Percentiles rank a stretch among this genome's conserved stretches.
phyloP scores from a whole-genome alignment of 1,140 invertebrate species.

The Eriosoma lanigerum region DNA sequence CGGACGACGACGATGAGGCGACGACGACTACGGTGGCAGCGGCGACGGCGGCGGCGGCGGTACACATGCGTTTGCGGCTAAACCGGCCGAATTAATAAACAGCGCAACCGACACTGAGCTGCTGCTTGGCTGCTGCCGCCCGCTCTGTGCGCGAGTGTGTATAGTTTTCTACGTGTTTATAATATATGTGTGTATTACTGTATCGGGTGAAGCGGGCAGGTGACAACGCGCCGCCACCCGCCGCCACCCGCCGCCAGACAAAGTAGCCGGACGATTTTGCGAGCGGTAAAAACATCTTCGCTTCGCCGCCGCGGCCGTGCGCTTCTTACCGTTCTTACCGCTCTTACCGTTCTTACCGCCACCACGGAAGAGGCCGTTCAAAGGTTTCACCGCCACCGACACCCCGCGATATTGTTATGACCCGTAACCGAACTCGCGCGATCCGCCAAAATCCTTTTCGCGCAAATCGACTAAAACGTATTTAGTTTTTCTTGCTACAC shows the following conservation, averaged over 20 bases:
- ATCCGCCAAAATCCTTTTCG: too few relatives aligned
- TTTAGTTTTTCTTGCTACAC: too few relatives aligned
- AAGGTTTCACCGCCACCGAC: neutral
- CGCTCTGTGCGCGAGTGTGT: conserved; percentile 3
- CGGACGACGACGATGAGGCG: neutral
- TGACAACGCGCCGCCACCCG: conserved; percentile 15
- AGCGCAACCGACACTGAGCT: conserved; percentile 43
- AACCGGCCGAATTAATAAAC: conserved; percentile 51
- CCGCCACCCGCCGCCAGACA: neutral
- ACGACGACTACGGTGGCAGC: conserved; percentile 1
- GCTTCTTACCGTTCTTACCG: too few relatives aligned
- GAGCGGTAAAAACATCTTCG: neutral
- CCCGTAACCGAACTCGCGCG: neutral
- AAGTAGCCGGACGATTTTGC: neutral
- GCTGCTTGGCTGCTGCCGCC: conserved; percentile 20
- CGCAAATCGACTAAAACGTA: too few relatives aligned
- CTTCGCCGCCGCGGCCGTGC: too few relatives aligned
- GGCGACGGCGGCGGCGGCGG: conserved; percentile 16
- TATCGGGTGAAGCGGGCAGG: conserved; percentile 16
- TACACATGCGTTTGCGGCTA: conserved; percentile 50
- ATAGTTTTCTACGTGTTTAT: neutral
- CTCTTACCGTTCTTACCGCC: too few relatives aligned
- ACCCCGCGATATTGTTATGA: neutral
- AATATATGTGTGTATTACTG: neutral
- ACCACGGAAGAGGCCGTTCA: too few relatives aligned